Evolutionary conservation across 2,888 invertebrate species (phyloP).

Genomic region (Stenurella melanura): DNA sequence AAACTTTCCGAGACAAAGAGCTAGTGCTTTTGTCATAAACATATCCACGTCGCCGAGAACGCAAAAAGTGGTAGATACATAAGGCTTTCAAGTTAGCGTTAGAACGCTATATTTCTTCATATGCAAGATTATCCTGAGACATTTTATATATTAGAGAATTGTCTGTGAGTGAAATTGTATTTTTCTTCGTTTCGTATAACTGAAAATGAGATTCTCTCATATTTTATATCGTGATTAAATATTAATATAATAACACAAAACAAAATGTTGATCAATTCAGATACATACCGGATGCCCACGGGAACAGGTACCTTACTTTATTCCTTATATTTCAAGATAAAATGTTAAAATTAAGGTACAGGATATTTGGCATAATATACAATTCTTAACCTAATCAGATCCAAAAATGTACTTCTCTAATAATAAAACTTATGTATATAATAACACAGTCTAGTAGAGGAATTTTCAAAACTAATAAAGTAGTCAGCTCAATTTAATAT

Average conservation of each 20-base stretch:
- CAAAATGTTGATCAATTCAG: too few relatives aligned
- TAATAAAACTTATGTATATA: too few relatives aligned
- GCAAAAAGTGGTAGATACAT: background rate
- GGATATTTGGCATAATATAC: too few relatives aligned
- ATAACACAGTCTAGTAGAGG: too few relatives aligned
- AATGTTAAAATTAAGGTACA: too few relatives aligned
- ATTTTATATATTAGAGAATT: background rate
- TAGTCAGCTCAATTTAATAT: too few relatives aligned
- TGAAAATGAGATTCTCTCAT: background rate
- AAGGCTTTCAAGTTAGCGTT: slow-evolving; percentile 10
- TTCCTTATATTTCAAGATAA: too few relatives aligned
- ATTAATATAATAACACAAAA: background rate
- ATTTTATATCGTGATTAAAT: background rate
- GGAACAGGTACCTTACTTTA: too few relatives aligned
- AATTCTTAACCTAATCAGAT: too few relatives aligned
- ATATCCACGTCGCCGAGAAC: background rate
- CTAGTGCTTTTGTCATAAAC: background rate
- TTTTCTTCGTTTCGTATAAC: background rate
- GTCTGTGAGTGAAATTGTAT: slow-evolving; percentile 3
- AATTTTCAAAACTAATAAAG: too few relatives aligned
- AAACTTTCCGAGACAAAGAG: background rate
- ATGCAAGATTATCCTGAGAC: background rate
- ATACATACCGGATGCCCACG: too few relatives aligned
- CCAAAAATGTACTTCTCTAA: too few relatives aligned
- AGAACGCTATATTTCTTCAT: background rate